A percentile compares a stretch with the other conserved stretches of the same genome.
These are phyloP conservation scores for Boloria selene DNA, from an alignment of 2,888 invertebrate species.

Conservation along the genomic window DNA sequence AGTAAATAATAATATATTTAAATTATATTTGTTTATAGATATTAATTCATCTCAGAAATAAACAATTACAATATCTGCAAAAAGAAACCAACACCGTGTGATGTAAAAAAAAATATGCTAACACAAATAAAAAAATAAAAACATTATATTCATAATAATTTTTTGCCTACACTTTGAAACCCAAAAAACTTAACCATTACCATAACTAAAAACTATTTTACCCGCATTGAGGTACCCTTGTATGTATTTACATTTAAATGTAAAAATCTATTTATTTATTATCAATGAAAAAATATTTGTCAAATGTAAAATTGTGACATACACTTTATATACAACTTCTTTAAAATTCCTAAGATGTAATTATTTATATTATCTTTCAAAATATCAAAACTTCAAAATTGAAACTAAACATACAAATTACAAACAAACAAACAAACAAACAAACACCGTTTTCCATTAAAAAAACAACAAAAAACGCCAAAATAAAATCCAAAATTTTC, in stretches of 20 bases:
- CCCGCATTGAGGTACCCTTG: conserved; percentile 17
- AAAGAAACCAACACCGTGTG: conserved; percentile 11
- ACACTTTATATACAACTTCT: not conserved
- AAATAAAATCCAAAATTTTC: too few relatives aligned
- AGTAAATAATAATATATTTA: too few relatives aligned
- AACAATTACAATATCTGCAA: not conserved
- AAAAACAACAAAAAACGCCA: too few relatives aligned
- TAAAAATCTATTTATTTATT: not conserved
- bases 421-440: too few relatives aligned
- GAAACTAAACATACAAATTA: too few relatives aligned
- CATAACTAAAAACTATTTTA: conserved; percentile 15
- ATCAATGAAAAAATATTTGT: conserved; percentile 1
- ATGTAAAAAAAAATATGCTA: not conserved
- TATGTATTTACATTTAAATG: conserved; percentile 2
- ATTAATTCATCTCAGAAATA: not conserved
- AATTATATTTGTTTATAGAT: too few relatives aligned
- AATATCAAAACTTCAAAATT: too few relatives aligned
- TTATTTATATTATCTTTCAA: too few relatives aligned
- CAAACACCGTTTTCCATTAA: too few relatives aligned
- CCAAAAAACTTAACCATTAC: not conserved
- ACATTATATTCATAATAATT: not conserved
- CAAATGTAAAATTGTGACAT: not conserved
- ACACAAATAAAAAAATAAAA: not conserved
- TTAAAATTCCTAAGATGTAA: too few relatives aligned
- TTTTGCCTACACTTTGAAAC: not conserved